Evolutionary conservation across 2,113 vertebrate genomes (phyloP), one percentile per base, ranked within the genome.

Genomic region (Vimba vimba): DNA sequence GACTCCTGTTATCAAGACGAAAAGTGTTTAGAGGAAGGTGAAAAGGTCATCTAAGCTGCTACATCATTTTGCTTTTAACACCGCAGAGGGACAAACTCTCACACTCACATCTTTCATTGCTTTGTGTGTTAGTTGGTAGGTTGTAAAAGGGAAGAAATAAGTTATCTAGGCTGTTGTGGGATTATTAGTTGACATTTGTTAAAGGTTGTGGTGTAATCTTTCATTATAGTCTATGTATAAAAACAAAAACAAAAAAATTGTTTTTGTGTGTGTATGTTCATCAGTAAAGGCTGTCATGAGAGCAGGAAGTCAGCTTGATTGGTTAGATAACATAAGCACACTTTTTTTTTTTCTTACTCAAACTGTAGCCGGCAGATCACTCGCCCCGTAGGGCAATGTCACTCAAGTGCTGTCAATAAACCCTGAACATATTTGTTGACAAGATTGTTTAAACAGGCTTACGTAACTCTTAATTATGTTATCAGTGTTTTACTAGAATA

Each of bases 1-100:
- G 79, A 84, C 64, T 80, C 15, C 80, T 86, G 79, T 74, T 88
- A 15, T 79, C 15, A 45, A 47, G 47, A 19, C 19, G 30, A 62
- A 50, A 30, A 60, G 43, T 59, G 52, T 27, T 79, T 21, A 78
- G 7, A 25, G 39, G 45, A n/a, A 33, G 23, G 21, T 7, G 21
- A 68, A 43, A 64, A 13, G 36, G 69, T 25, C 27, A 62, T 36
- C 33, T 1, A 39, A n/a, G 23, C 13, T 74, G n/a, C 78, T 15
- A 83, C 8, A 27, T n/a, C 33, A 13, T 12, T 12, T 43, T 12
- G n/a, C 62, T 69, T 78, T 33, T 69, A 73, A 33, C 25, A 36
- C 33, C 1, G 33, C 25, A 77, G 36, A 64, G 36, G 19, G 11
- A 50, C 73, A 30, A 43, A 25, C 71, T 62, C 71, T 2, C 23